phyloP scores from a whole-genome alignment of 2,888 invertebrate genomes.

The Meloe dianella region DNA sequence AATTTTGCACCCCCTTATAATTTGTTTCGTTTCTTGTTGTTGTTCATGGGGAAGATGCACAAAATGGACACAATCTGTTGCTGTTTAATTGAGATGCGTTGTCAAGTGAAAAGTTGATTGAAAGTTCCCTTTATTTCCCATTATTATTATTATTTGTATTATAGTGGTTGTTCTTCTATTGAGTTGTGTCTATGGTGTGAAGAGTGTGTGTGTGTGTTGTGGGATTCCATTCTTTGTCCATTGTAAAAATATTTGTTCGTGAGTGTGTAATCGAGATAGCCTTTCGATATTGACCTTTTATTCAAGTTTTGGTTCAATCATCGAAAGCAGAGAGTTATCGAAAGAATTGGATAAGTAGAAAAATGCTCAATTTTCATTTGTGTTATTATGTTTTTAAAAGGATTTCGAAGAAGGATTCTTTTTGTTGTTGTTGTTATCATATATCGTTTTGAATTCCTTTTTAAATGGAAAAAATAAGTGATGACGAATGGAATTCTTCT shows the following conservation, averaged over 20 bases:
- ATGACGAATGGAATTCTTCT: background rate
- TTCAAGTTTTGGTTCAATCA: background rate
- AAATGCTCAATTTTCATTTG: background rate
- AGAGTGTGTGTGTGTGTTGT: background rate
- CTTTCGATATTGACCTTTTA: background rate
- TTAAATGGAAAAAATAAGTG: background rate
- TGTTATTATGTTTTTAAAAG: background rate
- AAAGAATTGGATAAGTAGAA: slow-evolving; percentile 2
- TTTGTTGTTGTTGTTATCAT: background rate
- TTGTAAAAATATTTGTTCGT: slow-evolving; percentile 6
- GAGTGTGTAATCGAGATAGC: slow-evolving; percentile 11
- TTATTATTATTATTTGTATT: slow-evolving; percentile 7
- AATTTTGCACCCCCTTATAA: background rate
- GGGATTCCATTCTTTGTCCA: background rate
- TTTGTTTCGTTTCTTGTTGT: background rate
- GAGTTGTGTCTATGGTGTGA: background rate
- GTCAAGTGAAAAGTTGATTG: slow-evolving; percentile 12
- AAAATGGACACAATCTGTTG: slow-evolving; percentile 13
- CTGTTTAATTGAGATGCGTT: slow-evolving; percentile 12
- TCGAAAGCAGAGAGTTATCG: background rate
- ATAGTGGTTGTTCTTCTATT: slow-evolving; percentile 4
- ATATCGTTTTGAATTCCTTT: background rate
- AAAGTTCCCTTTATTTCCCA: background rate
- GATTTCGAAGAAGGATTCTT: background rate
- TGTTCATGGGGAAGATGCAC: background rate